Base-by-base conservation (phyloP, 2,888 invertebrate species). In the Clitarchus hookeri region DNA sequence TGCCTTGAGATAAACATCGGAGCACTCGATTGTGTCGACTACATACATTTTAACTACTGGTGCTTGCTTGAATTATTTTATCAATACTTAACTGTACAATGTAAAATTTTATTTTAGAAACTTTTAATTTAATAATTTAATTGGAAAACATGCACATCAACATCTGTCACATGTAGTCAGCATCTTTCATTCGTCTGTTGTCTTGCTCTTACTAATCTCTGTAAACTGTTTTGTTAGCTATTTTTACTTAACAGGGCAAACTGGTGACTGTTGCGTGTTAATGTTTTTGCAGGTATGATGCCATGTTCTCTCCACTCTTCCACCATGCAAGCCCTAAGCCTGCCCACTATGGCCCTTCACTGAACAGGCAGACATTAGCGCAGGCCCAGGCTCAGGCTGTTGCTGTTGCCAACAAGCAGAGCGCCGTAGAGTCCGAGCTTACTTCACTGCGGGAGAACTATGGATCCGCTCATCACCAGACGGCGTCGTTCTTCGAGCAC, bases 231-330 rank as follows among this genome's bases (percentile, higher is more conserved):
- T 65, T 65, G 65, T n/a, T 65, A 9, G n/a, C n/a, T 53, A 53
- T 53, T 53, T 19, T 53, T 8, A 16, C 19, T 53, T 65, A 65
- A 65, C 65, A 6, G n/a, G 48, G 12, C 11, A 13, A 48, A 1
- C 12, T 48, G 12, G 6, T 13, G 12, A 48, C 11, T 6, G 16
- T 48, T 48, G 65, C 16, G 23, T n/a, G 65, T 65, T 65, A 36
- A 36, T 36, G 36, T 65, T 65, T 65, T 65, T 16, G 1, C 65
- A 65, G 65, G 65, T 97, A 97, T 91, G 97, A 97, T 91, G 94
- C 95, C 89, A 96, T 97, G 87, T 97, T 97, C 91, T 95, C 96
- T 89, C 96, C 97, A 88, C 92, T 97, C 88, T 96, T 97, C 92
- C 96, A 96, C 91, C 96, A 96, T 92, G 94, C 95, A 85, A 95